Evolutionary conservation across 35 echinoderm and acorn worm genomes (phyloP).

Genomic region (Ophiothrix spiculata): DNA sequence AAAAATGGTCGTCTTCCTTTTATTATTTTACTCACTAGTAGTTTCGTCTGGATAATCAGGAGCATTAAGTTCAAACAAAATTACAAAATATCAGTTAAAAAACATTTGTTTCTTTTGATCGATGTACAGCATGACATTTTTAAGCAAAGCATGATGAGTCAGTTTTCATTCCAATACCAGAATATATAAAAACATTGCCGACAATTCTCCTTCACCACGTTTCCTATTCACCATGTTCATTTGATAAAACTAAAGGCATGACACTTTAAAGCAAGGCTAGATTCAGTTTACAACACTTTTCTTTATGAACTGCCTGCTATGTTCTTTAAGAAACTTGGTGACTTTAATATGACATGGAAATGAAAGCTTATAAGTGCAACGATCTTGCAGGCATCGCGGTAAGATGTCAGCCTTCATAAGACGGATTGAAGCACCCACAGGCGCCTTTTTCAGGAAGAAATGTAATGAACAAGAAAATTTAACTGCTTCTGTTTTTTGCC

Average conservation of each 20-base stretch:
- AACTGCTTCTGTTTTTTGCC: too few relatives aligned
- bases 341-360: too few relatives aligned
- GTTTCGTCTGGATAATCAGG: neutral
- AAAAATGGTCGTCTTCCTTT: neutral
- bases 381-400: neutral
- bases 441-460: neutral
- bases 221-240: too few relatives aligned
- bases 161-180: too few relatives aligned
- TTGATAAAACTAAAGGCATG: too few relatives aligned
- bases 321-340: too few relatives aligned
- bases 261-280: too few relatives aligned
- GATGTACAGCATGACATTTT: neutral
- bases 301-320: too few relatives aligned
- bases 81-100: neutral
- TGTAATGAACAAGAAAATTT: neutral
- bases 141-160: neutral
- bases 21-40: conserved; percentile 3
- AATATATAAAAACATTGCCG: too few relatives aligned
- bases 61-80: neutral
- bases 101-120: neutral
- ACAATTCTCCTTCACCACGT: too few relatives aligned
- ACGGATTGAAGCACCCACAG: neutral
- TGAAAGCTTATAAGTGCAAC: too few relatives aligned
- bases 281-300: too few relatives aligned
- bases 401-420: neutral